These are phyloP conservation scores for Zele albiditarsus DNA, from an alignment of 2,888 invertebrate genomes.

Conservation along the genomic window DNA sequence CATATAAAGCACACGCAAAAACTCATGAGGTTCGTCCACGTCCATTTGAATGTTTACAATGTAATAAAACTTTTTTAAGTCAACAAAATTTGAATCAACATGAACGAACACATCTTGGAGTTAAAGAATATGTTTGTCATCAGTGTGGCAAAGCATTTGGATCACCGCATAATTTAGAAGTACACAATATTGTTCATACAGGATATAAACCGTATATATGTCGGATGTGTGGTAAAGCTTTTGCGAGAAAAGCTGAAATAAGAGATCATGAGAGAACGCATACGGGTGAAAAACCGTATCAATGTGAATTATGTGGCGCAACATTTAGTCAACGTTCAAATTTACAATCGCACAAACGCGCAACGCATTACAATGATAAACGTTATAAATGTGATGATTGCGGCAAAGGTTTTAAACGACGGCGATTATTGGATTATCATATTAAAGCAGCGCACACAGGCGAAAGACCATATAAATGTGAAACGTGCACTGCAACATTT, in stretches of 20 bases:
- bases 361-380: conserved; percentile 86
- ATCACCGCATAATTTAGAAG: conserved; percentile 83
- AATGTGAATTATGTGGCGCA: conserved; percentile 85
- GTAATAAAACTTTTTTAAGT: conserved; percentile 84
- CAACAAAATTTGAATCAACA: conserved; percentile 85
- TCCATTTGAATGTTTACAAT: conserved; percentile 80
- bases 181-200: conserved; percentile 86
- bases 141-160: conserved; percentile 85
- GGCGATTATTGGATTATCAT: conserved; percentile 84
- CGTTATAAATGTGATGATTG: conserved; percentile 83
- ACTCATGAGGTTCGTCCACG: conserved; percentile 82
- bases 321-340: conserved; percentile 88
- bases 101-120: conserved; percentile 81
- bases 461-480: conserved; percentile 84
- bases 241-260: conserved; percentile 85
- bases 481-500: conserved; percentile 84
- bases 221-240: conserved; percentile 81
- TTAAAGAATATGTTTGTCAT: conserved; percentile 81
- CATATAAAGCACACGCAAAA: conserved; percentile 83
- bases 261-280: conserved; percentile 88
- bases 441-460: conserved; percentile 87
- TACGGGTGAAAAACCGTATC: conserved; percentile 86
- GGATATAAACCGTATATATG: conserved; percentile 83
- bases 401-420: conserved; percentile 81
- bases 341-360: conserved; percentile 85